Base-by-base conservation (phyloP, 2,797 vertebrate species). In the Pangasius larnaudii region DNA sequence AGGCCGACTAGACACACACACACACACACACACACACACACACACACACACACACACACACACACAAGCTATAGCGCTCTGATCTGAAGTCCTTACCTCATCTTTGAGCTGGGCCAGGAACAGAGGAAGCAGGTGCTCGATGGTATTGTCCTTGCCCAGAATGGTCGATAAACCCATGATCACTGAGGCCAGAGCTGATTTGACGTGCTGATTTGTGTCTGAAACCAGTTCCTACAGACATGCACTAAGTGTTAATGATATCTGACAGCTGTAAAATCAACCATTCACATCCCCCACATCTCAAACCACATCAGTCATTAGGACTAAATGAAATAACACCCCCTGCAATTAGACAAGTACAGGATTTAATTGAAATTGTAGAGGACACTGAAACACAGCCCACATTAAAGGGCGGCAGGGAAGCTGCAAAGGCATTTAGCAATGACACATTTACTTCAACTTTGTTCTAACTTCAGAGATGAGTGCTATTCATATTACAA, bases 141-240 rank as follows among this genome's bases (percentile, higher is more conserved):
- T 95, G 88, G 97, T 97, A 94, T 97, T 97, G 93, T 97, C 97
- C 92, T 97, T 97, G 91, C 97, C 97, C 92, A 97, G 93, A 90
- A 97, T 97, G 89, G 97, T 97, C 1, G 97, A 97, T 61, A 97
- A 95, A 67, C 97, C 97, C 97, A 97, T 97, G 89, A 97, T 97
- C 89, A 97, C 97, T 0, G 97, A 97, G 87, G 97, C 97, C 93
- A 97, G 93, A 5, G 97, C 97, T 36, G 97, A 97, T 93, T 97
- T 97, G 91, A 97, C 97, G 89, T 97, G 97, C 92, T 97, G 97
- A 95, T 97, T 97, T 72, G 97, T 97, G 94, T 97, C 97, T 56
- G 97, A 97, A 85, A 97, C 97, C 65, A 97, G 95, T 88, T 97
- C 97, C 97, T 97, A 36, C 14, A 39, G 51, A 82, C 33, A 67